Base-by-base conservation (phyloP, 2,888 invertebrate genomes). In the Plagodis dolabraria region DNA sequence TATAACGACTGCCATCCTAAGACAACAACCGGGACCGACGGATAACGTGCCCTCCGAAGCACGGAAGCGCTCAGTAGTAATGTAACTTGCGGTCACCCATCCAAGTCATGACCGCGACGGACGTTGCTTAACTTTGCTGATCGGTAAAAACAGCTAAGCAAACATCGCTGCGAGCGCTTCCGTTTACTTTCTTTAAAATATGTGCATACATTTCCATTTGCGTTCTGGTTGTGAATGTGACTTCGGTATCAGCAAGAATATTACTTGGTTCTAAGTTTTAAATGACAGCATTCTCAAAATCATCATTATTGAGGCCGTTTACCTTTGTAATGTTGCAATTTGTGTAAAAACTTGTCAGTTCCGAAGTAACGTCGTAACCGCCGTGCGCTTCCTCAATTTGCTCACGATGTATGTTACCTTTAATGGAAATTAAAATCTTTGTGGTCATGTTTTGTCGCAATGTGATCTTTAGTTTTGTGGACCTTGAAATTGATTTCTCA, bases 401-500 rank as follows among this genome's bases (percentile, higher is more conserved):
- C 34, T 49, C 53, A 69, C 67, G 71, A 72, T 66, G 53, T 57
- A 35, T 49, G 42, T 56, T 61, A 63, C 59, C 66, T 65, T 58
- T 51, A 53, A 60, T 67, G 63, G 60, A 57, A 55, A 60, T 60
- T 59, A 53, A 56, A 59, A 54, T 60, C 51, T 60, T 60, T 48
- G 43, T 47, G 12, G 52, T 64, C 48, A 36, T 44, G 43, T 59
- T 40, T 53, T 58, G 53, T 62, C 52, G 57, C 54, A 54, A 50
- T 60, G 57, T 51, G 54, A 51, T 59, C 58, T 65, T 63, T 59
- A 54, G 63, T 59, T 52, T 52, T 56, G 53, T 48, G 59, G 67
- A 63, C 76, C 75, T 80, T 79, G 74, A 70, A 75, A 76, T 75
- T 69, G 74, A 79, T 78, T 79, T 81, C 74, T 73, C 77, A 78